phyloP scores from a whole-genome alignment of 2,113 vertebrate genomes.

The Chascanopsetta lugubris region DNA sequence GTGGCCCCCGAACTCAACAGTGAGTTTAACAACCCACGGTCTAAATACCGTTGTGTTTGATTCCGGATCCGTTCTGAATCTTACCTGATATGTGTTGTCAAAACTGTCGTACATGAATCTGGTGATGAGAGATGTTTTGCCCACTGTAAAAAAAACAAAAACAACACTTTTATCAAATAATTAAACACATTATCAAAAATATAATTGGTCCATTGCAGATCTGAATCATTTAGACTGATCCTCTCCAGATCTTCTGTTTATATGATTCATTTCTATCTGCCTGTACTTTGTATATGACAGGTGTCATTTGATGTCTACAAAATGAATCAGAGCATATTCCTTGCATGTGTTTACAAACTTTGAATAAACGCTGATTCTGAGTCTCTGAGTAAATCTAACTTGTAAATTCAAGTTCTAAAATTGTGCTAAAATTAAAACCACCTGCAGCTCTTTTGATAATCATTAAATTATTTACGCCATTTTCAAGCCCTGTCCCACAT shows the following conservation, averaged over 20 bases:
- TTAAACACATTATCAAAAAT: too few relatives aligned
- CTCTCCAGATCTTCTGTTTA: too few relatives aligned
- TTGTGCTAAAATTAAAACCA: background rate
- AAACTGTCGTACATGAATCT: slow-evolving; percentile 86
- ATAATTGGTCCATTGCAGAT: too few relatives aligned
- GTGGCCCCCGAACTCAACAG: too few relatives aligned
- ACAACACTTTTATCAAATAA: too few relatives aligned
- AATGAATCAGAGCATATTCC: too few relatives aligned
- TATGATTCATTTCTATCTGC: too few relatives aligned
- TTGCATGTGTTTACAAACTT: too few relatives aligned
- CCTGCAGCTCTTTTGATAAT: background rate
- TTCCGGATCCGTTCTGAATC: slow-evolving; percentile 10
- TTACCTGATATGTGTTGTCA: slow-evolving; percentile 84
- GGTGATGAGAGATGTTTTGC: slow-evolving; percentile 84
- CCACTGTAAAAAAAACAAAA: slow-evolving; percentile 75
- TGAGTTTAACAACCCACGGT: too few relatives aligned
- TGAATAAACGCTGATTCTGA: background rate
- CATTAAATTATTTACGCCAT: background rate
- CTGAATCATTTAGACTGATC: too few relatives aligned
- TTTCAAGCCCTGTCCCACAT: background rate
- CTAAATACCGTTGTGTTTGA: background rate
- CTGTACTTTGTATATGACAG: too few relatives aligned
- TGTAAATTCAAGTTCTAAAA: background rate
- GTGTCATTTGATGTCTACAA: too few relatives aligned
- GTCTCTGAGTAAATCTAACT: background rate